Base-by-base conservation (phyloP, 2,113 vertebrate species). In the Heloderma charlesbogerti region DNA sequence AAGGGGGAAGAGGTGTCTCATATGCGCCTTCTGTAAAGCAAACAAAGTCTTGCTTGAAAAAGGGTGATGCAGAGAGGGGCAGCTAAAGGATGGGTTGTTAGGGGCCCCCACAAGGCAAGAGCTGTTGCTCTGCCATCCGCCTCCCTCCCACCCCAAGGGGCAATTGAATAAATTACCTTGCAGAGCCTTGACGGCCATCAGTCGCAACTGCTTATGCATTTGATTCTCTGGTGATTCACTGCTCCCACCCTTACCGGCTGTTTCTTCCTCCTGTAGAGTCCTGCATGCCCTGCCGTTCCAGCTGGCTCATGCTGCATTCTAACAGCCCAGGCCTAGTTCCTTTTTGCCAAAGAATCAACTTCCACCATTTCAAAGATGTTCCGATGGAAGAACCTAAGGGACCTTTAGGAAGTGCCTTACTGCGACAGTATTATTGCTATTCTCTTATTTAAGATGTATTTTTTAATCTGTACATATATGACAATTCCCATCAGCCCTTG, bases 211-310 rank as follows among this genome's bases (percentile, higher is more conserved):
- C 89, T 91, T 84, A 4, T n/a, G 74, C 45, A n/a, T 22, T 79
- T 34, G 31, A 16, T n/a, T 72, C 91, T 67, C 81, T 66, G 29
- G 57, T 37, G 45, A 79, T 40, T 25, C 48, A 54, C 18, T 90
- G 48, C n/a, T 48, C 31, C 40, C 7, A 43, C 5, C 8, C 78
- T 86, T 2, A 80, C 69, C 20, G 43, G 43, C 1, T 82, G 2
- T 86, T 90, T 89, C 51, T 85, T 40, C 90, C 79, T 87, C 94
- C 94, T 95, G 96, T 95, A 95, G 97, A 99, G 98, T 98, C 97
- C 98, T 98, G 94, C 96, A 98, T 94, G 95, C 86, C 95, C 98
- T 98, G 97, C 98, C 98, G 93, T 98, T 97, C 97, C 97, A 97
- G 95, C 96, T 97, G 96, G 97, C 97, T 91, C 97, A 98, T 67